Conservation (phyloP, 2,113 vertebrate genomes). For the Baryphthengus martii region DNA sequence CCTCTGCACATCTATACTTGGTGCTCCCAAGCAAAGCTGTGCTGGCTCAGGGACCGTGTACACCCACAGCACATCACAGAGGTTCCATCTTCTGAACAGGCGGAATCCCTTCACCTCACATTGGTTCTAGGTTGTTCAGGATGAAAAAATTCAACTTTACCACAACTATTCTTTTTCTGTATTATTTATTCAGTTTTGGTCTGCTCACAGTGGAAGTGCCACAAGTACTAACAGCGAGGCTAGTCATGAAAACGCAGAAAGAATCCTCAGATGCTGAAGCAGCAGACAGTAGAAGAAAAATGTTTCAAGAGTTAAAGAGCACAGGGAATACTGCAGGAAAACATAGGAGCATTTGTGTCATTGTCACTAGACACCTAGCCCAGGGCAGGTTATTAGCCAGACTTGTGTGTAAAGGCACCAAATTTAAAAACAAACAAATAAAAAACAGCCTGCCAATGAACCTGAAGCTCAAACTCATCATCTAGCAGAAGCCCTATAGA, state of each 20-base stretch:
- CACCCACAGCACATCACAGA: neutral
- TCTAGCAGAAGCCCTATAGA: neutral
- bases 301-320: neutral
- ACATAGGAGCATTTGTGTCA: neutral
- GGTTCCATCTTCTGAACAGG: neutral
- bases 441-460: neutral
- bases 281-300: neutral
- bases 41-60: neutral
- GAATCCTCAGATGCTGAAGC: neutral
- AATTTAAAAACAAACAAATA: neutral
- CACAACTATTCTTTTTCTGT: neutral
- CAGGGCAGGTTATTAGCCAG: neutral
- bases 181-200: neutral
- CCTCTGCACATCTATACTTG: neutral
- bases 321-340: neutral
- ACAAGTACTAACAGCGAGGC: neutral
- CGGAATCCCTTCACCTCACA: neutral
- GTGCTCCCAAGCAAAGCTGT: neutral
- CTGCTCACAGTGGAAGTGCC: neutral
- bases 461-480: neutral
- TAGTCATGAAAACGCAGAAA: neutral
- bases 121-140: neutral
- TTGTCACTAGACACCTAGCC: neutral
- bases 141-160: neutral
- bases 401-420: neutral